Evolutionary conservation across 2,797 vertebrate genomes (phyloP), one percentile per base, ranked within the genome.

Genomic region (Antennarius maculatus): DNA sequence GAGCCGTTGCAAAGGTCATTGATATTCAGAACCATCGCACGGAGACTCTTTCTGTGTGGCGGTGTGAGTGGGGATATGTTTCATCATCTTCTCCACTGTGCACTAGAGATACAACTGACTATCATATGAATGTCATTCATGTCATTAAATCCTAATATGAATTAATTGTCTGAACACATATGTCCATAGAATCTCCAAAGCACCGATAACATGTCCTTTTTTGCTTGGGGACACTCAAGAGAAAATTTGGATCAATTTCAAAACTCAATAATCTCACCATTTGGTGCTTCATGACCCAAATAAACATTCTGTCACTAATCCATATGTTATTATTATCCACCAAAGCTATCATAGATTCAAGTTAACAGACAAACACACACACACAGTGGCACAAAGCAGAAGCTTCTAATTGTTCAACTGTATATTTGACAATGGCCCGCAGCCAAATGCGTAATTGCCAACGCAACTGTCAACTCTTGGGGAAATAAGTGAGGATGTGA

Each of bases 241-340:
- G 64, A 64, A 81, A 70, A 89, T 89, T 87, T 87, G 86, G 82
- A 88, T 89, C 86, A 82, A 83, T 88, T 85, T 89, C 85, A 80
- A 74, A 62, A 71, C 80, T 88, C 77, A 79, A 83, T 89, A 89
- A 89, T 74, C 59, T 49, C 66, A 57, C 72, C 79, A 86, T 90
- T 89, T 90, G 86, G 81, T 82, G 88, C 77, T 80, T 82, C 76
- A 76, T 79, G 80, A 83, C 77, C 86, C 83, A 52, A 75, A 83
- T 84, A 86, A 89, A 85, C 80, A 88, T 81, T 83, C 84, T 86
- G 87, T 86, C 84, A 85, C 81, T 68, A 85, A 90, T 89, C 87
- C 86, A 87, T 90, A 87, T 86, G 88, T 81, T 87, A 77, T 85
- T 86, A 88, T 84, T 72, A 72, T 86, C 79, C 56, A 69, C 51